These are phyloP conservation scores for Sesamia nonagrioides DNA, from an alignment of 1,140 invertebrate genomes.

Conservation along the genomic window DNA sequence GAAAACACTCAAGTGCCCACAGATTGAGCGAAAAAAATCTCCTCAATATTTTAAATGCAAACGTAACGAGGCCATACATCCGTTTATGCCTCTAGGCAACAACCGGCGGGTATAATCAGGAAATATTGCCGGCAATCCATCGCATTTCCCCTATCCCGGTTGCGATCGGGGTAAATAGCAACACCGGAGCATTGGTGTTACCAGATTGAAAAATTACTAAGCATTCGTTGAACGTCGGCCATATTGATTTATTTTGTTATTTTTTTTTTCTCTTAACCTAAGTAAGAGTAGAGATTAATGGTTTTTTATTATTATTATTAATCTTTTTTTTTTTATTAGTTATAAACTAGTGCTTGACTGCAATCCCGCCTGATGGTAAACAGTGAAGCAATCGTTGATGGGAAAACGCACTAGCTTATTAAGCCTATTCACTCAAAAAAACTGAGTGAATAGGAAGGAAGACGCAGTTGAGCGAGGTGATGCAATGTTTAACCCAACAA, in stretches of 20 bases:
- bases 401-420: too few species aligned
- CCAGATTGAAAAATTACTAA: constrained; percentile 42
- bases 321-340: too few species aligned
- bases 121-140: constrained; percentile 53
- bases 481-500: too few species aligned
- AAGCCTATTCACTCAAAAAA: too few species aligned
- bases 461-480: too few species aligned
- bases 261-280: constrained; percentile 32
- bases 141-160: constrained; percentile 32
- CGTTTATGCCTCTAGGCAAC: constrained; percentile 15
- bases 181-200: constrained; percentile 24
- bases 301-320: too few species aligned
- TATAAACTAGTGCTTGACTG: too few species aligned
- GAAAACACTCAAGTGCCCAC: neutral
- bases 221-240: constrained; percentile 42
- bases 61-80: constrained; percentile 39
- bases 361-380: too few species aligned
- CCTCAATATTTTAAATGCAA: constrained; percentile 44
- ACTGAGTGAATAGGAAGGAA: too few species aligned
- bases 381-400: too few species aligned
- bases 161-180: constrained; percentile 39
- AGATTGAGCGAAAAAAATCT: constrained; percentile 20
- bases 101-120: constrained; percentile 48
- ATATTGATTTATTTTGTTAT: constrained; percentile 35
- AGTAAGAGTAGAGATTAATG: neutral